A percentile compares a stretch with the other conserved stretches of the same genome.
phyloP scores from a whole-genome alignment of 1,140 invertebrate species.

The Drosophila littoralis region DNA sequence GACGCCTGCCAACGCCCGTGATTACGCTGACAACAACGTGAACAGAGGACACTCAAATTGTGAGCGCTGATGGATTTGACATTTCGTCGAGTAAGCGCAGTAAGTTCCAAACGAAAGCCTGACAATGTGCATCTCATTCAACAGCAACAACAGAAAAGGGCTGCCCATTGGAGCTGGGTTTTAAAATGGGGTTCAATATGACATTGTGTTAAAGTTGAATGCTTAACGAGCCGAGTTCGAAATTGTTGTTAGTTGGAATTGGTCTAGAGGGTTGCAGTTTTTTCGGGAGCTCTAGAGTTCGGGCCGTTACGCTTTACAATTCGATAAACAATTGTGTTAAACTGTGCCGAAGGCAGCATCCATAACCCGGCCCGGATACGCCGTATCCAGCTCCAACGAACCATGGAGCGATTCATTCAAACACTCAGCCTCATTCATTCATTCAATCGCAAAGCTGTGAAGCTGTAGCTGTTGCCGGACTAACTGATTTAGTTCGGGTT shows the following conservation, averaged over 20 bases:
- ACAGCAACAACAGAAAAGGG: slow-evolving; percentile 15
- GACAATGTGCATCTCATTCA: slow-evolving; percentile 78
- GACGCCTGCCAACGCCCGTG: slow-evolving; percentile 40
- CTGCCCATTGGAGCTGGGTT: no score
- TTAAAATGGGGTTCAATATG: slow-evolving; percentile 29
- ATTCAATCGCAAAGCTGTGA: slow-evolving; percentile 17
- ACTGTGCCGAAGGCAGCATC: slow-evolving; percentile 61
- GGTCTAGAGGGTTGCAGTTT: slow-evolving; percentile 2
- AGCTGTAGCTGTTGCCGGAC: slow-evolving; percentile 22
- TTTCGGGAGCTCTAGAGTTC: not conserved
- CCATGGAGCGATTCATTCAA: slow-evolving; percentile 53
- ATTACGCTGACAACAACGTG: slow-evolving; percentile 53
- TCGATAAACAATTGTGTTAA: slow-evolving; percentile 83
- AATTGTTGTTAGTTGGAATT: slow-evolving; percentile 64
- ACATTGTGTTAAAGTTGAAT: slow-evolving; percentile 76
- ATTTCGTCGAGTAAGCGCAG: slow-evolving; percentile 81
- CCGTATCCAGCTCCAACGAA: slow-evolving; percentile 43
- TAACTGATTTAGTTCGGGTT: slow-evolving; percentile 47
- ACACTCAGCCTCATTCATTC: no score
- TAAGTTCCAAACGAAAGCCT: slow-evolving; percentile 80
- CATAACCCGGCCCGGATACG: slow-evolving; percentile 4
- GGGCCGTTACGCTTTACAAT: slow-evolving; percentile 66
- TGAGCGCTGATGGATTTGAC: slow-evolving; percentile 83
- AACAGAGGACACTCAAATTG: slow-evolving; percentile 84
- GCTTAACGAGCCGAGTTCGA: slow-evolving; percentile 69